Conservation (phyloP, 1,140 invertebrate species). For the Tetranychus cinnabarinus region DNA sequence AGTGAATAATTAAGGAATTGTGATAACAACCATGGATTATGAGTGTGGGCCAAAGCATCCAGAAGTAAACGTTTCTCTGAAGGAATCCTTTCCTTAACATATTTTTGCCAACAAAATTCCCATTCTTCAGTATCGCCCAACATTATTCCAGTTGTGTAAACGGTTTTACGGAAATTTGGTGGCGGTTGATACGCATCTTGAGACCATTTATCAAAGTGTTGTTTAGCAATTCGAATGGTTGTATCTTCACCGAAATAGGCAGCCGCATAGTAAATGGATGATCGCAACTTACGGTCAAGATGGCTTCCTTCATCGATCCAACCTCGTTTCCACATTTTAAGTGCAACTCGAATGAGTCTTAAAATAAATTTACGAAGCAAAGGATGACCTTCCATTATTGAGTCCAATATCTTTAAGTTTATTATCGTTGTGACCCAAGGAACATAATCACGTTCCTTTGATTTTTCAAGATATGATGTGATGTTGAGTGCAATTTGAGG, state of each 20-base stretch:
- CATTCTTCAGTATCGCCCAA: constrained; percentile 44
- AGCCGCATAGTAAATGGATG: constrained; percentile 31
- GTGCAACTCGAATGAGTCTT: constrained; percentile 31
- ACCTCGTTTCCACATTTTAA: constrained; percentile 29
- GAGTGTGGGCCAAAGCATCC: constrained; percentile 38
- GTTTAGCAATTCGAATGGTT: constrained; percentile 34
- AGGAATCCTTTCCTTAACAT: constrained; percentile 33
- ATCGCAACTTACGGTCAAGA: constrained; percentile 33
- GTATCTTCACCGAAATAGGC: constrained; percentile 34
- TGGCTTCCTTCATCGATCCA: constrained; percentile 40
- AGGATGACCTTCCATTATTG: constrained; percentile 36
- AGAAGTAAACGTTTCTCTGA: constrained; percentile 41
- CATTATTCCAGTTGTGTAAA: constrained; percentile 43
- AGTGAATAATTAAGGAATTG: constrained; percentile 36
- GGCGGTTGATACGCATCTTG: constrained; percentile 22
- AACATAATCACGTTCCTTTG: constrained; percentile 39
- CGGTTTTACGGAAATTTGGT: constrained; percentile 41
- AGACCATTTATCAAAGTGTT: constrained; percentile 39
- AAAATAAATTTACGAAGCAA: constrained; percentile 34
- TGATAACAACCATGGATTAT: constrained; percentile 43
- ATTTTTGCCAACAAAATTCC: constrained; percentile 43
- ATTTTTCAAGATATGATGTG: constrained; percentile 35
- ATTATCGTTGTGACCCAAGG: constrained; percentile 44
- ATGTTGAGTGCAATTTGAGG: constrained; percentile 38
- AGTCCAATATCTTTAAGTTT: constrained; percentile 40